A percentile compares a stretch with the other conserved stretches of the same genome.
Evolutionary conservation across 2,113 vertebrate species (phyloP).

Genomic region (Plestiodon gilberti): DNA sequence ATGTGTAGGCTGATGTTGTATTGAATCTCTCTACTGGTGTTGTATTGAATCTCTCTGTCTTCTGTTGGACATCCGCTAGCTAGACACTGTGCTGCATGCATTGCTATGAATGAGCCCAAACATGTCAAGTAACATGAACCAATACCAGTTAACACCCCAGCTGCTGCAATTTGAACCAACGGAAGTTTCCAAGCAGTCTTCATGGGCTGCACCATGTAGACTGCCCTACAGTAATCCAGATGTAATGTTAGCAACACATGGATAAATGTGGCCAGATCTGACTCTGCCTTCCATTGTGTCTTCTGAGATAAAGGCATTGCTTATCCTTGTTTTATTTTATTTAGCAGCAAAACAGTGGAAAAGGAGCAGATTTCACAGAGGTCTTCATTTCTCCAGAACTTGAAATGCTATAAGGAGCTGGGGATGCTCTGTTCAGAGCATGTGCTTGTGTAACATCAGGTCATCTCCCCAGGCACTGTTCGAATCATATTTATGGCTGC

Average conservation of each 20-base stretch:
- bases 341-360: background rate
- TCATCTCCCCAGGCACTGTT: background rate
- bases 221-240: too few species aligned
- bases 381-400: constrained; percentile 3
- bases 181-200: too few species aligned
- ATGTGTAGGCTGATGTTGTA: background rate
- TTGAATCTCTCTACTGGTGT: background rate
- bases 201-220: too few species aligned
- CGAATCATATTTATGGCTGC: constrained; percentile 31
- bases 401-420: background rate
- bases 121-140: too few species aligned
- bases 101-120: background rate
- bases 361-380: background rate
- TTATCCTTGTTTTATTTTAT: background rate
- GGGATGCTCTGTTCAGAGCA: constrained; percentile 7
- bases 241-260: too few species aligned
- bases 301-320: background rate
- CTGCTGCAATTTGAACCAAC: too few species aligned
- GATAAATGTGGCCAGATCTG: too few species aligned
- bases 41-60: background rate
- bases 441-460: background rate
- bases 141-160: too few species aligned
- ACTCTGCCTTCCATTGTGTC: background rate
- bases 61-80: background rate
- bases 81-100: background rate